Conservation (phyloP, 2,113 vertebrate genomes). For the Lates calcarifer region DNA sequence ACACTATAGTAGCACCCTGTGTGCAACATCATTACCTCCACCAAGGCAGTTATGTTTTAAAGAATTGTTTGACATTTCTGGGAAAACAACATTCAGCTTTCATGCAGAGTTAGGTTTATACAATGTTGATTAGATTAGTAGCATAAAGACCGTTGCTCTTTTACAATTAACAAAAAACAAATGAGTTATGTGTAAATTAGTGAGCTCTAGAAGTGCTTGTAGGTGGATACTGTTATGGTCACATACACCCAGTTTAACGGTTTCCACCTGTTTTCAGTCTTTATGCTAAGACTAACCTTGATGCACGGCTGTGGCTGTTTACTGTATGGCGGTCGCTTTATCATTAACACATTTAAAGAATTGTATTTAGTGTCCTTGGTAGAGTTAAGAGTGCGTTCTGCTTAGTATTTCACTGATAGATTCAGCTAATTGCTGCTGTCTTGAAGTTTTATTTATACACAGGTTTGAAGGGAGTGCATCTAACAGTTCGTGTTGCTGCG, state of each 20-base stretch:
- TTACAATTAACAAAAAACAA: too few species aligned
- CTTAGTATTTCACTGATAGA: background rate
- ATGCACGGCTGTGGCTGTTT: too few species aligned
- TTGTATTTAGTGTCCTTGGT: background rate
- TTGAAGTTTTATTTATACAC: background rate
- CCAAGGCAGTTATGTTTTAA: background rate
- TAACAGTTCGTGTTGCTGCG: background rate
- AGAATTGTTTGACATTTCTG: too few species aligned
- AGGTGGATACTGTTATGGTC: too few species aligned
- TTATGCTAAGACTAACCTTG: background rate
- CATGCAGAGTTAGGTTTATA: background rate
- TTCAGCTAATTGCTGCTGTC: background rate
- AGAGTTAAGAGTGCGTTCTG: background rate
- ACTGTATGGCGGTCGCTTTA: too few species aligned
- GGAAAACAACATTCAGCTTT: too few species aligned
- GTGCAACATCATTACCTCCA: background rate
- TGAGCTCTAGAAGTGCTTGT: background rate
- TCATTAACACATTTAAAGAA: too few species aligned
- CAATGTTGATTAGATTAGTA: too few species aligned
- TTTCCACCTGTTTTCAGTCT: too few species aligned
- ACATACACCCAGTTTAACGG: too few species aligned
- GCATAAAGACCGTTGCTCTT: too few species aligned
- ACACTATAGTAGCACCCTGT: background rate
- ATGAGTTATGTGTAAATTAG: background rate
- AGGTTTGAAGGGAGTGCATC: slow-evolving; percentile 3